Evolutionary conservation across 2,888 invertebrate species (phyloP).

Genomic region (Morpho helenor): DNA sequence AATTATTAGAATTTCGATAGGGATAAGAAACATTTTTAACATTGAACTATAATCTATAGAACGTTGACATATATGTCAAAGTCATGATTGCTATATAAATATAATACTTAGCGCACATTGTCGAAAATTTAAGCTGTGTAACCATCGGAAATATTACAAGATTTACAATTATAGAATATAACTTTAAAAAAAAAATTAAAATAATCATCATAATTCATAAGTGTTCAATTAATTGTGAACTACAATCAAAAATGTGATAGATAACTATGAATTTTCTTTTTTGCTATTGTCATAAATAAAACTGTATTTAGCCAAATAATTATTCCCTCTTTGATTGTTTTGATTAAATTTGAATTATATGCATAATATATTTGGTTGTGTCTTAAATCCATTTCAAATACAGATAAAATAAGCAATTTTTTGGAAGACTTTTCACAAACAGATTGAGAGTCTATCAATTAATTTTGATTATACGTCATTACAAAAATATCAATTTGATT

Average conservation of each 20-base stretch:
- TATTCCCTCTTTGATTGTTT: no score
- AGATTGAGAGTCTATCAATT: no score
- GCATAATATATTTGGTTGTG: no score
- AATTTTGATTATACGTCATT: no score
- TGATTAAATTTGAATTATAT: no score
- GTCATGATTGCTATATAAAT: conserved; percentile 4
- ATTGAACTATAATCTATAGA: background rate
- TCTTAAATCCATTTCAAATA: no score
- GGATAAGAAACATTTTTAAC: background rate
- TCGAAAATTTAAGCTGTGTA: background rate
- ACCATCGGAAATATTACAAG: background rate
- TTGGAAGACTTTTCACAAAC: no score
- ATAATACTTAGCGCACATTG: conserved; percentile 2
- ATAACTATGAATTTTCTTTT: background rate
- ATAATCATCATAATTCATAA: background rate
- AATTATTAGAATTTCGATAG: background rate
- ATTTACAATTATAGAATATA: no score
- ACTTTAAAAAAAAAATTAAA: background rate
- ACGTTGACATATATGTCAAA: conserved; percentile 1
- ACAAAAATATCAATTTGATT: no score
- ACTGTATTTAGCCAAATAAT: no score
- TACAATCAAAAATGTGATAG: background rate
- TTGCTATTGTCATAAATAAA: background rate
- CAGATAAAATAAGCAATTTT: no score
- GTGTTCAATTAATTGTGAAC: no score